Percentiles rank a stretch among this genome's conserved stretches.
Conservation (phyloP, 2,888 invertebrate species). For the Neoscelio sp. region DNA sequence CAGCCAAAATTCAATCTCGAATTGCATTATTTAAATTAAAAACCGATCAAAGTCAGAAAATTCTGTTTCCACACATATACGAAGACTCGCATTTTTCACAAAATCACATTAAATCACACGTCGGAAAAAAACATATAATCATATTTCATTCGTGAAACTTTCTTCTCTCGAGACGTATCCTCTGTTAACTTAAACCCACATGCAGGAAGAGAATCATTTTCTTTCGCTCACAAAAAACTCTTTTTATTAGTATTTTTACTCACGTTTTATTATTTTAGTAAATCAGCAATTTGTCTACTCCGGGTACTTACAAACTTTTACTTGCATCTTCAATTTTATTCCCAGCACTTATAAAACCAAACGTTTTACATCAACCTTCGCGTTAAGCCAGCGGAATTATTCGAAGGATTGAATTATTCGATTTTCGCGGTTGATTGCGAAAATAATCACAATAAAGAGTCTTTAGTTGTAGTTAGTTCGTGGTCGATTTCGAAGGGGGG, state of each 20-base stretch:
- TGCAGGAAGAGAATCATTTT: conserved; percentile 32
- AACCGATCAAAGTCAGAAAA: conserved; percentile 5
- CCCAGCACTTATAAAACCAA: not conserved
- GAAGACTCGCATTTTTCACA: conserved; percentile 22
- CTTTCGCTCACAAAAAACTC: conserved; percentile 13
- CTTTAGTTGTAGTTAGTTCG: conserved; percentile 40
- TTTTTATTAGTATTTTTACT: conserved; percentile 15
- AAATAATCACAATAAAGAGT: conserved; percentile 46
- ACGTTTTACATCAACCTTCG: conserved; percentile 8
- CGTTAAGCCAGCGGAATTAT: conserved; percentile 22
- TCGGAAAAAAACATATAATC: conserved; percentile 29
- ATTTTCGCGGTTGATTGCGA: conserved; percentile 43
- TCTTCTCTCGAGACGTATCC: conserved; percentile 45
- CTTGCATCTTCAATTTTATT: conserved; percentile 1
- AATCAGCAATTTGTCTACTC: too few species aligned
- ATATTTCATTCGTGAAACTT: conserved; percentile 46
- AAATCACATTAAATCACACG: conserved; percentile 40
- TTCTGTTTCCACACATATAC: conserved; percentile 9
- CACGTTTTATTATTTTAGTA: not conserved
- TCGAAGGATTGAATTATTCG: conserved; percentile 42
- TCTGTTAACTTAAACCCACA: conserved; percentile 30
- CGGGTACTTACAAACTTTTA: too few species aligned
- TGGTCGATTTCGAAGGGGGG: conserved; percentile 38
- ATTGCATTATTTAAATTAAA: too few species aligned
- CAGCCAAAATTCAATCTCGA: too few species aligned